These are phyloP conservation scores for Muscicapa striata DNA, from an alignment of 2,797 vertebrate species.

Conservation along the genomic window DNA sequence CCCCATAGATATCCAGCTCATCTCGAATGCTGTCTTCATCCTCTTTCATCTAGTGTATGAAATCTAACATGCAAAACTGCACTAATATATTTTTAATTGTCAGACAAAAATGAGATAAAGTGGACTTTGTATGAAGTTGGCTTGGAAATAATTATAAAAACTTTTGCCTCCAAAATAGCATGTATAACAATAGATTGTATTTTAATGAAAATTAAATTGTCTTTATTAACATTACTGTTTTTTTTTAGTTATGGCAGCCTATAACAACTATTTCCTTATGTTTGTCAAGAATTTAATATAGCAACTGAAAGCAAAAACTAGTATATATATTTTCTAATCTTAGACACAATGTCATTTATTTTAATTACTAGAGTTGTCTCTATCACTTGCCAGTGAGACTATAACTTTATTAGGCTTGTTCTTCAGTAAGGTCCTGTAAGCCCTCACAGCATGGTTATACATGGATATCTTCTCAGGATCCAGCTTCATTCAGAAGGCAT, in stretches of 20 bases:
- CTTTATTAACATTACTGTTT: not conserved
- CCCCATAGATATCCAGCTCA: not conserved
- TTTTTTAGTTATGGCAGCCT: not conserved
- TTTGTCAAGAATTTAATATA: not conserved
- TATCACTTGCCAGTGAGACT: not conserved
- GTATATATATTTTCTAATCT: not conserved
- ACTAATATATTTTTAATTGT: not conserved
- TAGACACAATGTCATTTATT: not conserved
- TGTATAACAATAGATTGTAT: not conserved
- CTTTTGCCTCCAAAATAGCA: not conserved
- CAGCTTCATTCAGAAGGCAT: not conserved
- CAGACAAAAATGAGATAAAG: not conserved
- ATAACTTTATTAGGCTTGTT: not conserved
- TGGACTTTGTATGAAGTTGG: not conserved
- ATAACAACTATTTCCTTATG: not conserved
- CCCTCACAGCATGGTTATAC: not conserved
- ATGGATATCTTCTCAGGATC: not conserved
- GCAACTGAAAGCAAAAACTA: not conserved
- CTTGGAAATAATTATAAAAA: not conserved
- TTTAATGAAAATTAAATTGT: not conserved
- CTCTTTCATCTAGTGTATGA: not conserved
- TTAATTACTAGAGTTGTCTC: not conserved
- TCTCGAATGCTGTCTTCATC: not conserved
- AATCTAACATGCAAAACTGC: not conserved
- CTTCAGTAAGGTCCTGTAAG: not conserved